These are phyloP conservation scores for Ectropis grisescens DNA, from an alignment of 1,140 invertebrate species.

Conservation along the genomic window DNA sequence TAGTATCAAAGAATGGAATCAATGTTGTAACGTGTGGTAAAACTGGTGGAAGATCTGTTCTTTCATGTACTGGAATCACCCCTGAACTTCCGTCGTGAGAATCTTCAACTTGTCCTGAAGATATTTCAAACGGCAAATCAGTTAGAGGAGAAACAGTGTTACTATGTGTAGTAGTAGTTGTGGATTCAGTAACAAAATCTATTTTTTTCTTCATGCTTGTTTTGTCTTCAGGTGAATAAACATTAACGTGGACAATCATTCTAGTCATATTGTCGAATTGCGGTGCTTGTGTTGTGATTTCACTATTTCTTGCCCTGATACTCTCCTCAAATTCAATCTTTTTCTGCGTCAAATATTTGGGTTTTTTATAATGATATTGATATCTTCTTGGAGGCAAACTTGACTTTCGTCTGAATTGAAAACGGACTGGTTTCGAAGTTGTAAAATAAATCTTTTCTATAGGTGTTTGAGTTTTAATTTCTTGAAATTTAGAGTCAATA, in stretches of 20 bases:
- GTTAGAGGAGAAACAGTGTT: no score
- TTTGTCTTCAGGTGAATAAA: constrained; percentile 21
- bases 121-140: no score
- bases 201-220: constrained; percentile 5
- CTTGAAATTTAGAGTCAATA: constrained; percentile 5
- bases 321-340: no score
- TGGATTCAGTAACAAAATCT: constrained; percentile 1
- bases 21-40: constrained; percentile 23
- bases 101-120: constrained; percentile 32
- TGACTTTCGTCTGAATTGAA: constrained; percentile 47
- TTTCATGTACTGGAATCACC: constrained; percentile 30
- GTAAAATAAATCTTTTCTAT: constrained; percentile 43
- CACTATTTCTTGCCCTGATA: no score
- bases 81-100: constrained; percentile 51
- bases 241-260: constrained; percentile 34
- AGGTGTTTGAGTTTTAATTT: constrained; percentile 3
- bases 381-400: constrained; percentile 8
- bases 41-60: constrained; percentile 10
- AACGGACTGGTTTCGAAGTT: constrained; percentile 30
- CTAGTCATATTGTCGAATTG: constrained; percentile 10
- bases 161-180: constrained; percentile 1
- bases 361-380: constrained; percentile 13
- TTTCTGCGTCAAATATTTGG: constrained; percentile 4
- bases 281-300: constrained; percentile 1
- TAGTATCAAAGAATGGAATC: constrained; percentile 21